Percentiles rank a stretch among this genome's conserved stretches.
Evolutionary conservation across 53 echinoderm and acorn worm genomes (phyloP).

Genomic region (Holothuria scabra): DNA sequence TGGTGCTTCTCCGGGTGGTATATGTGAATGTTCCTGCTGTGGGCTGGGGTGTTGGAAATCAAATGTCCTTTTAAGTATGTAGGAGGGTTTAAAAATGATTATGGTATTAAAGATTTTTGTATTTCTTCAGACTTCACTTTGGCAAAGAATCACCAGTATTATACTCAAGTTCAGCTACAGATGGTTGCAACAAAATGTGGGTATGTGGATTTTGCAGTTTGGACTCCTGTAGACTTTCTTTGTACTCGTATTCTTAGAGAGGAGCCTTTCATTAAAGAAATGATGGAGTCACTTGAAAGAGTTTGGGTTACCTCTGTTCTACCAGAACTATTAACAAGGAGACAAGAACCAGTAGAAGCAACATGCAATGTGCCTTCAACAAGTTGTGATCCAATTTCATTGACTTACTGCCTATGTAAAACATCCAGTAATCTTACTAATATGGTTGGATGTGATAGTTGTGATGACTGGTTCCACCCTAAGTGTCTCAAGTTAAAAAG

Average conservation of each 20-base stretch:
- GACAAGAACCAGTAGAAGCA: not conserved
- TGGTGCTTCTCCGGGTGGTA: not conserved
- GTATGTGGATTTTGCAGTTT: too few species aligned
- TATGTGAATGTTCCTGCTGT: not conserved
- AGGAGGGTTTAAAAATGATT: not conserved
- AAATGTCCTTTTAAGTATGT: not conserved
- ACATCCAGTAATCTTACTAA: not conserved
- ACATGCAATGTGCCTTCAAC: not conserved
- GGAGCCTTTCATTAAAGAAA: not conserved
- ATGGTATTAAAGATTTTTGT: not conserved
- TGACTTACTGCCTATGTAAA: not conserved
- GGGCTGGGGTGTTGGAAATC: not conserved
- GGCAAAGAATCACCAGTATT: not conserved
- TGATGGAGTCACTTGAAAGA: not conserved
- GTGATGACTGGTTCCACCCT: slow-evolving; percentile 6
- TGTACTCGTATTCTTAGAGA: not conserved
- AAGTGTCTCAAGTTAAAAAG: too few species aligned
- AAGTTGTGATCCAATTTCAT: not conserved
- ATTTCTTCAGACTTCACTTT: not conserved
- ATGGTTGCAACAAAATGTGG: too few species aligned
- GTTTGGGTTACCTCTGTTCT: too few species aligned
- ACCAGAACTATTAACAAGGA: too few species aligned
- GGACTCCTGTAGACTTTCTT: too few species aligned
- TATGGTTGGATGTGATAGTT: slow-evolving; percentile 11
- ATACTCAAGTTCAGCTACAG: too few species aligned